Evolutionary conservation across 2,888 invertebrate species (phyloP), one percentile per base, ranked within the genome.

Genomic region (Miltochrista miniata): DNA sequence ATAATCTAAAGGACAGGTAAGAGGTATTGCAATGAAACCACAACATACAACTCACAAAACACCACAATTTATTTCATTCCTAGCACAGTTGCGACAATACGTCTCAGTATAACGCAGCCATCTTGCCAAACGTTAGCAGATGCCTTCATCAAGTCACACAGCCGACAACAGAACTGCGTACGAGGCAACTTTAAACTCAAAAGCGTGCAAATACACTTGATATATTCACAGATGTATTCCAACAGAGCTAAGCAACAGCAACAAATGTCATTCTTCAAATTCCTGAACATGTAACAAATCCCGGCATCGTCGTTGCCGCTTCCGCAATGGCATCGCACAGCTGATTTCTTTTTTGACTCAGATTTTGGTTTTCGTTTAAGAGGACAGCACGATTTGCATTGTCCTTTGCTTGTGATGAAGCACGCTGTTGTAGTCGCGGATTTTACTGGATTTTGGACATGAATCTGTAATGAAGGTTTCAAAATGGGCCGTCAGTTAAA

Each of bases 61-160:
- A 11, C 12, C 12, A 34, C 42, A 18, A 34, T 43, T 43, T 43
- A 43, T 12, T 34, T n/a, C n/a, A 43, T 18, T n/a, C 42, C 33
- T 18, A 43, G 33, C 2, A 43, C 18, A 24, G 18, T 24, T 24
- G 18, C 18, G 2, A 24, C 18, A 24, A 24, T 24, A 24, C 18
- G 18, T 5, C 18, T 4, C 18, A 24, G 18, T 24, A 24, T 24
- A 5, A 5, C 5, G 18, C 44, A 44, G 44, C 13, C 4, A 13
- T 35, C 35, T 12, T 14, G 35, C 35, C 34, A 44, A 12, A 35
- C 44, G 7, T 12, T 14, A 7, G 24, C 7, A 10, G 35, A 35
- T 5, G 35, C 1, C 14, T 24, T 34, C 4, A 44, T 10, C 44
- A 44, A 12, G 24, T 44, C 18, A 13, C 44, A 44, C 10, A 44